Evolutionary conservation across 2,888 invertebrate species (phyloP).

Genomic region (Tenthredo notha): DNA sequence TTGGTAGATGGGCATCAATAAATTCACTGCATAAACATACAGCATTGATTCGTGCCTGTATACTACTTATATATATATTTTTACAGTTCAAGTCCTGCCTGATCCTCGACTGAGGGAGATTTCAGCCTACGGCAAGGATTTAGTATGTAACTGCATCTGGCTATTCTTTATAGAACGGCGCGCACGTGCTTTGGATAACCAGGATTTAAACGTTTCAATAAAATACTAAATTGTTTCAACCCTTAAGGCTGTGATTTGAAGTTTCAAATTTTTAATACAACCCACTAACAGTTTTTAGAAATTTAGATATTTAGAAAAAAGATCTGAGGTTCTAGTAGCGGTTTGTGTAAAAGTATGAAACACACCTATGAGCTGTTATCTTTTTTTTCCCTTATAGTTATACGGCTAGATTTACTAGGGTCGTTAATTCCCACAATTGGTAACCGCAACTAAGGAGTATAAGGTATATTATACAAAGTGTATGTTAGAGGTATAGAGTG

Average conservation of each 20-base stretch:
- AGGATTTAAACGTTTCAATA: constrained; percentile 54
- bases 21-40: background rate
- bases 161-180: constrained; percentile 47
- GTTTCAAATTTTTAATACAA: background rate
- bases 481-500: background rate
- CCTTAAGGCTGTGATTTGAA: background rate
- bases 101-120: background rate
- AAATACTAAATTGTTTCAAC: background rate
- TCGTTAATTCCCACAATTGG: constrained; percentile 19
- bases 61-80: background rate
- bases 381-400: background rate
- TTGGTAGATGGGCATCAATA: background rate
- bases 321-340: too few relatives aligned
- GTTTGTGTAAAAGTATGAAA: too few relatives aligned
- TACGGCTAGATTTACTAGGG: background rate
- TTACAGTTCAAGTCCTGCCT: constrained; percentile 1
- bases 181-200: constrained; percentile 71
- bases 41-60: background rate
- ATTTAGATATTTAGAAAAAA: too few relatives aligned
- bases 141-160: constrained; percentile 66
- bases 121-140: constrained; percentile 67
- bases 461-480: background rate
- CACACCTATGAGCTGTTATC: too few relatives aligned
- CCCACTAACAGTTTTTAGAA: too few relatives aligned
- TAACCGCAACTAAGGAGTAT: constrained; percentile 7